Base-by-base conservation (phyloP, 2,797 vertebrate genomes). In the Borostomias antarcticus region DNA sequence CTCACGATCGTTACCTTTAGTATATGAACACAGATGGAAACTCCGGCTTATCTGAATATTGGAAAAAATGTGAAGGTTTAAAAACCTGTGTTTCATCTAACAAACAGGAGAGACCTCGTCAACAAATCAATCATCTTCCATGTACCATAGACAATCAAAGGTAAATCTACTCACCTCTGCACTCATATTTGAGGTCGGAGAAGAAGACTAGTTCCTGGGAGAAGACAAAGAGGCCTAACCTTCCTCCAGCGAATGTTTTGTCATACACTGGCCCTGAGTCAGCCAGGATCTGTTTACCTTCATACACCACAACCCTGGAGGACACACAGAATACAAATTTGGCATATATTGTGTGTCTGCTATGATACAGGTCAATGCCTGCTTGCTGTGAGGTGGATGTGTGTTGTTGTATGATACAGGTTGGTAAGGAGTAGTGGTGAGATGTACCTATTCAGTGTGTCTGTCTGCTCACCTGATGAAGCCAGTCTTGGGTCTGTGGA, bases 151-250 rank as follows among this genome's bases (percentile, higher is more conserved):
- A n/a, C n/a, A n/a, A n/a, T n/a, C n/a, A n/a, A n/a, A n/a, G n/a
- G n/a, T n/a, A n/a, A n/a, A n/a, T n/a, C n/a, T n/a, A 91, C 96
- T 94, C 76, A 99, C 98, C 98, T 97, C 93, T 93, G 91, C 98
- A 99, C 84, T 99, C 97, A 21, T 98, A 99, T 84, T 97, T 99
- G 87, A 99, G 97, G 79, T 99, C 98, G 43, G 98, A 99, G 92
- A 99, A 99, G 85, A 96, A 99, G 74, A 99, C 94, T 90, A 98
- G 92, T 75, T 99, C 98, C 89, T 99, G 98, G n/a, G 98, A 99
- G 88, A 99, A 99, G 80, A 99, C 98, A 70, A 99, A 99, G 75
- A 99, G 90, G 50, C 98, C 98, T 88, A 99, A 90, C 68, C 98
- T 87, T 77, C 98, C 96, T 19, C 97, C 97, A 0, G 96, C 93